Evolutionary conservation across 2,113 vertebrate species (phyloP).

Genomic region (Ctenomys sociabilis): DNA sequence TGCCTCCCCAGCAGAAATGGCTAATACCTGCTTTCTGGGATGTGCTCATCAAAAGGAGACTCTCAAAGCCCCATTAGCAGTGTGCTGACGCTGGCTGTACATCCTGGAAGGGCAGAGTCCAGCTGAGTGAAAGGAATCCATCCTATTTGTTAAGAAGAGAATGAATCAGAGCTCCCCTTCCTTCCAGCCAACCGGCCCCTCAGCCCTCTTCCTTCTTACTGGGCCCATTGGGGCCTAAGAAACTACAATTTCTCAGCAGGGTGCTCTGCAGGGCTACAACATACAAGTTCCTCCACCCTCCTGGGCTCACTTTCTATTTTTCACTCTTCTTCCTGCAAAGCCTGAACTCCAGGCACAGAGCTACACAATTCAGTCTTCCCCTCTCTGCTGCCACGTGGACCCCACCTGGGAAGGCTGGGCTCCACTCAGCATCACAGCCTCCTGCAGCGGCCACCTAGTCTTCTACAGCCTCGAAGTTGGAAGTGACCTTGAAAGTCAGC

Average conservation of each 20-base stretch:
- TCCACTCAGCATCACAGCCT: not conserved
- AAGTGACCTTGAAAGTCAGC: not conserved
- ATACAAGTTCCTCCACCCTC: not conserved
- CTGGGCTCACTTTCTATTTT: not conserved
- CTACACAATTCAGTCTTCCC: not conserved
- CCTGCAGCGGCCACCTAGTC: not conserved
- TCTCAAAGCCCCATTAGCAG: conserved; percentile 71
- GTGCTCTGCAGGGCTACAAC: not conserved
- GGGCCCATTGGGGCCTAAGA: not conserved
- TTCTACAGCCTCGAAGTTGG: not conserved
- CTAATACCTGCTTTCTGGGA: conserved; percentile 74
- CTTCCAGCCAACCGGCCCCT: not conserved
- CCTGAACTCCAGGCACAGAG: not conserved
- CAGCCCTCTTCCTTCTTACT: not conserved
- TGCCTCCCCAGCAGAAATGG: conserved; percentile 76
- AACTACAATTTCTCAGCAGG: conserved; percentile 50
- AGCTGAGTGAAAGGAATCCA: conserved; percentile 72
- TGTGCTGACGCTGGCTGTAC: conserved; percentile 68
- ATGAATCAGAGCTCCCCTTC: conserved; percentile 34
- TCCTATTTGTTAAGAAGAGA: conserved; percentile 73
- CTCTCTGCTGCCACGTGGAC: not conserved
- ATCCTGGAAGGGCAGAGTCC: conserved; percentile 76
- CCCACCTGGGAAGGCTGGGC: not conserved
- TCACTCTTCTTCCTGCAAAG: not conserved
- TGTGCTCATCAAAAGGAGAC: conserved; percentile 69